Evolutionary conservation across 2,113 vertebrate genomes (phyloP).

Genomic region (Vanacampus margaritifer): DNA sequence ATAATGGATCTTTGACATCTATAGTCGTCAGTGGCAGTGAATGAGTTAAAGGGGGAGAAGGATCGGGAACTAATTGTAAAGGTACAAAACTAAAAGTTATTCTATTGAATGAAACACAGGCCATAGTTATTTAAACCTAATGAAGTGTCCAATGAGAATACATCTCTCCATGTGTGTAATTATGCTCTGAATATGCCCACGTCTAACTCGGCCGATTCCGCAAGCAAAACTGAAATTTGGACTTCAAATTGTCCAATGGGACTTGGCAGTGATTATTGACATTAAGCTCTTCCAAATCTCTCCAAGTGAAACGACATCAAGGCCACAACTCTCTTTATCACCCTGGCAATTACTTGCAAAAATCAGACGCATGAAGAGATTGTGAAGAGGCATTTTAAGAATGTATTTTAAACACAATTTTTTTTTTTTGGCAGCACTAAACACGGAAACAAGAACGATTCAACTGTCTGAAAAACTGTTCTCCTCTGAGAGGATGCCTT

Average conservation of each 20-base stretch:
- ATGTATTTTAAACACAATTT: no score
- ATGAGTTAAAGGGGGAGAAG: no score
- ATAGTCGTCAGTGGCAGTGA: no score
- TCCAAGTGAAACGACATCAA: constrained; percentile 13
- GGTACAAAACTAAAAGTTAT: not conserved
- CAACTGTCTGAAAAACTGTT: constrained; percentile 32
- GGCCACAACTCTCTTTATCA: constrained; percentile 22
- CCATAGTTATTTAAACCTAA: not conserved
- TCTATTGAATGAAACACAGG: not conserved
- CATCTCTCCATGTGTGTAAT: constrained; percentile 20
- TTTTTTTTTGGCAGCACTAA: no score
- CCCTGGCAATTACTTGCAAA: not conserved
- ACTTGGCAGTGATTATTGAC: constrained; percentile 49
- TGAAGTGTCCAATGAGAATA: constrained; percentile 1
- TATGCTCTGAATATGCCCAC: constrained; percentile 21
- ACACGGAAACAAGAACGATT: constrained; percentile 34
- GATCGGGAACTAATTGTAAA: not conserved
- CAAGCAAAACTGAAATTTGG: constrained; percentile 49
- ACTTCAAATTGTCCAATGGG: constrained; percentile 49
- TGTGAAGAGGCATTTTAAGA: not conserved
- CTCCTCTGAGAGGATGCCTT: constrained; percentile 36
- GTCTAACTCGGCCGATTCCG: constrained; percentile 1
- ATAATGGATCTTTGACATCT: no score
- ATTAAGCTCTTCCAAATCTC: constrained; percentile 36
- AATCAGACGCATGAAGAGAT: not conserved